These are phyloP conservation scores for Chlorodrepanis virens DNA, from an alignment of 2,113 vertebrate genomes.

Conservation along the genomic window DNA sequence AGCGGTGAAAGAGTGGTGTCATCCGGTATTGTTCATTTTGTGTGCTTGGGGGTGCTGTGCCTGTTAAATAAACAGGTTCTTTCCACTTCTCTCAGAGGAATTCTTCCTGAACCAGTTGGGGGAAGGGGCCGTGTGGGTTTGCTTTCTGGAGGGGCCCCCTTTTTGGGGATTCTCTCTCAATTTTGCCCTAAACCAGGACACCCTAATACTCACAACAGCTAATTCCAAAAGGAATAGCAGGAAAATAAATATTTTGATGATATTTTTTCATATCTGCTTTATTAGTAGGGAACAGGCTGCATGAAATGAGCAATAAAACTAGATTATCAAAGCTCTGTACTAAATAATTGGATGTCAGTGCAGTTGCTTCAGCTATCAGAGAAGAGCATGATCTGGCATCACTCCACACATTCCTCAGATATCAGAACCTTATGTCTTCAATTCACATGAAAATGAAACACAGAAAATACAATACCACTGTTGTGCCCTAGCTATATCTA, in stretches of 20 bases:
- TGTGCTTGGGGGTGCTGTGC: too few relatives aligned
- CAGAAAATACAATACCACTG: not conserved
- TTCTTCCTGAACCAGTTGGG: too few relatives aligned
- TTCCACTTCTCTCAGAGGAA: too few relatives aligned
- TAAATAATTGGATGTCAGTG: slow-evolving; percentile 68
- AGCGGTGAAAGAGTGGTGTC: too few relatives aligned
- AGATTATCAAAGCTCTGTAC: slow-evolving; percentile 62
- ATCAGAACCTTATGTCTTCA: not conserved
- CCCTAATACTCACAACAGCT: not conserved
- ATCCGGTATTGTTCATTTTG: too few relatives aligned
- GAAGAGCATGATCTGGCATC: slow-evolving; percentile 57
- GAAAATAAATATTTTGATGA: not conserved
- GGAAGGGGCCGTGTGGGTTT: too few relatives aligned
- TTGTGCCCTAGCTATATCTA: not conserved
- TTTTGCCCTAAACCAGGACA: too few relatives aligned
- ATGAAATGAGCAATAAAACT: slow-evolving; percentile 46
- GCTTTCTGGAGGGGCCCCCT: too few relatives aligned
- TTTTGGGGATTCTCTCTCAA: too few relatives aligned
- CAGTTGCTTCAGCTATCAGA: slow-evolving; percentile 54
- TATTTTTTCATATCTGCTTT: not conserved
- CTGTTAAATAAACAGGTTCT: too few relatives aligned
- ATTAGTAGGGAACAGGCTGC: slow-evolving; percentile 57
- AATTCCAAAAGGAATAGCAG: not conserved
- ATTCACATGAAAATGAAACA: not conserved
- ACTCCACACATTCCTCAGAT: not conserved